Conservation (phyloP, 2,888 invertebrate species). For the Drosophila siamana region DNA sequence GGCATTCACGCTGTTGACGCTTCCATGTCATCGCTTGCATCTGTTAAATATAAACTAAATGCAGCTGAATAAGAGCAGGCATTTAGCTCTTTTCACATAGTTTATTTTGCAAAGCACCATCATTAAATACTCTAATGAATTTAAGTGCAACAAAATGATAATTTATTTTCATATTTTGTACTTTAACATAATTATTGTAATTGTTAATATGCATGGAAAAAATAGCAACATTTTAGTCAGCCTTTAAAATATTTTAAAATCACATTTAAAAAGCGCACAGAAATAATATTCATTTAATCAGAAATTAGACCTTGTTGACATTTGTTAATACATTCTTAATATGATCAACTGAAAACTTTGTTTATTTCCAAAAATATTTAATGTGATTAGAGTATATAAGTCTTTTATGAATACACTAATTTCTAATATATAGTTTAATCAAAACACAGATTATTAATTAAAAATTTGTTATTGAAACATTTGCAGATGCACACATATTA, state of each 20-base stretch:
- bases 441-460: neutral
- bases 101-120: neutral
- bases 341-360: too few relatives aligned
- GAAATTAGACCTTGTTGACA: too few relatives aligned
- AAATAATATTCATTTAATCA: too few relatives aligned
- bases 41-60: conserved; percentile 2
- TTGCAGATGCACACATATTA: neutral
- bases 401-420: neutral
- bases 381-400: too few relatives aligned
- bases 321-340: too few relatives aligned
- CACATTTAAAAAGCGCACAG: too few relatives aligned
- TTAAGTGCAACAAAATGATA: neutral
- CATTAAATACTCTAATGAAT: neutral
- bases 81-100: neutral
- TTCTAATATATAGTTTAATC: neutral
- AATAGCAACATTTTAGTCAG: too few relatives aligned
- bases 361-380: too few relatives aligned
- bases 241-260: too few relatives aligned
- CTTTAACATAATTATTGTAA: neutral
- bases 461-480: neutral
- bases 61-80: neutral
- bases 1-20: conserved; percentile 24
- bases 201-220: too few relatives aligned
- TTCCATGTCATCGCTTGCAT: conserved; percentile 16
- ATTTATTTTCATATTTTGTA: neutral